Evolutionary conservation across 2,113 vertebrate species (phyloP).

Genomic region (Phycodurus eques): DNA sequence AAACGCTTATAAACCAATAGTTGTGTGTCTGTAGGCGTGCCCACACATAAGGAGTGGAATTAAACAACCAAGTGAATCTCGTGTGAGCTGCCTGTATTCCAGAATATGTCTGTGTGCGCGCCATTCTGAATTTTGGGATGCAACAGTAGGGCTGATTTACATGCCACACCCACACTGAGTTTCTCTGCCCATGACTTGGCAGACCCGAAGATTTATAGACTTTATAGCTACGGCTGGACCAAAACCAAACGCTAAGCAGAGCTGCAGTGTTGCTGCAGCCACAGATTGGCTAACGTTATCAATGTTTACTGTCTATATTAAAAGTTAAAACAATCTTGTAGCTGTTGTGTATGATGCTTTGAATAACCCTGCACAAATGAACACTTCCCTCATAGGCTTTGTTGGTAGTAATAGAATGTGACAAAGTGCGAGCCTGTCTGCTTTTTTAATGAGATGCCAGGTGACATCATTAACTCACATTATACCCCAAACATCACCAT

Average conservation of each 20-base stretch:
- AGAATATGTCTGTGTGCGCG: not conserved
- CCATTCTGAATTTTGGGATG: not conserved
- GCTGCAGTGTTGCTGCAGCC: not conserved
- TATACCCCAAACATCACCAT: not conserved
- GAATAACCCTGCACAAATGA: not conserved
- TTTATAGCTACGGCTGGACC: no score
- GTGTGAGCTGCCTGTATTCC: not conserved
- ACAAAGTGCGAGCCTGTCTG: not conserved
- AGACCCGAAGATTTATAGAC: no score
- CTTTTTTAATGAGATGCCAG: slow-evolving; percentile 8
- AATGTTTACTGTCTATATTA: not conserved
- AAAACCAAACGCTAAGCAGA: no score
- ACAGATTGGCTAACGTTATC: not conserved
- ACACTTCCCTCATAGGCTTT: not conserved
- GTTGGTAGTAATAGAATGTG: slow-evolving; percentile 5
- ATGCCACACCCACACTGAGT: not conserved
- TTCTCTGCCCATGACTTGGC: not conserved
- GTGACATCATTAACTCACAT: slow-evolving; percentile 8
- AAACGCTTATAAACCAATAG: not conserved
- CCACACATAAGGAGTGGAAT: not conserved
- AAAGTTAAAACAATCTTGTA: not conserved
- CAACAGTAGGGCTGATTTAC: not conserved
- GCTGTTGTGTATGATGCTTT: not conserved
- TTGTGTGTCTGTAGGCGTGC: not conserved
- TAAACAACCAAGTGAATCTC: not conserved